Conservation (phyloP, 2,888 invertebrate genomes). For the Leptothorax acervorum region DNA sequence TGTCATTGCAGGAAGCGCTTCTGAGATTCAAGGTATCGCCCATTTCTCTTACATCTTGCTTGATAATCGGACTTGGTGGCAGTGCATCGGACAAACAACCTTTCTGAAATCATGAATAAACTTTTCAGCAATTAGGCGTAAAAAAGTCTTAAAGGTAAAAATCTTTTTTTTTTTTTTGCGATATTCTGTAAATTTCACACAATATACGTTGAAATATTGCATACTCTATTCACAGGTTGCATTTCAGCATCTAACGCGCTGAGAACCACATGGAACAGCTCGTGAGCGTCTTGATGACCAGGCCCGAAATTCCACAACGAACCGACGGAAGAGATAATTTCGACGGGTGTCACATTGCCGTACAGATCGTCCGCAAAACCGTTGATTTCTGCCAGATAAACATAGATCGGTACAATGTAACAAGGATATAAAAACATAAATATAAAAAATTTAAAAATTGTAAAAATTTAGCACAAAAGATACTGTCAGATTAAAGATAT, state of each 20-base stretch:
- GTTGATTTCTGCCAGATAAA: slow-evolving; percentile 78
- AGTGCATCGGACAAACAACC: slow-evolving; percentile 93
- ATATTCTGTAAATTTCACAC: not conserved
- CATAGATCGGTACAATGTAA: not conserved
- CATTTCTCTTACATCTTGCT: slow-evolving; percentile 75
- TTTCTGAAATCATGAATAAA: slow-evolving; percentile 84
- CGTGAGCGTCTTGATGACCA: slow-evolving; percentile 98
- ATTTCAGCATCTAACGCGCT: slow-evolving; percentile 96
- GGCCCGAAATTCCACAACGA: slow-evolving; percentile 94
- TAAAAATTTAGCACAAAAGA: not conserved
- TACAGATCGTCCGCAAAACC: slow-evolving; percentile 81
- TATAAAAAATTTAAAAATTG: not conserved
- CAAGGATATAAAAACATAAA: slow-evolving; percentile 6
- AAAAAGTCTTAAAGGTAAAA: slow-evolving; percentile 13
- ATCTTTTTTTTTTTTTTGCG: not conserved
- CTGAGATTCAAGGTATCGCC: slow-evolving; percentile 78
- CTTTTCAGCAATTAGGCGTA: slow-evolving; percentile 22
- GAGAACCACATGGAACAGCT: slow-evolving; percentile 95
- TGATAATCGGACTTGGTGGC: slow-evolving; percentile 72
- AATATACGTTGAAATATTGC: not conserved
- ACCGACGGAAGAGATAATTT: slow-evolving; percentile 88
- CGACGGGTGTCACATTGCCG: slow-evolving; percentile 81
- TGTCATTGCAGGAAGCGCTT: slow-evolving; percentile 83
- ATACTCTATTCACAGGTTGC: slow-evolving; percentile 88
- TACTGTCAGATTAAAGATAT: not conserved